A percentile compares a stretch with the other conserved stretches of the same genome.
Evolutionary conservation across 2,113 vertebrate species (phyloP).

Genomic region (Cinclus cinclus): DNA sequence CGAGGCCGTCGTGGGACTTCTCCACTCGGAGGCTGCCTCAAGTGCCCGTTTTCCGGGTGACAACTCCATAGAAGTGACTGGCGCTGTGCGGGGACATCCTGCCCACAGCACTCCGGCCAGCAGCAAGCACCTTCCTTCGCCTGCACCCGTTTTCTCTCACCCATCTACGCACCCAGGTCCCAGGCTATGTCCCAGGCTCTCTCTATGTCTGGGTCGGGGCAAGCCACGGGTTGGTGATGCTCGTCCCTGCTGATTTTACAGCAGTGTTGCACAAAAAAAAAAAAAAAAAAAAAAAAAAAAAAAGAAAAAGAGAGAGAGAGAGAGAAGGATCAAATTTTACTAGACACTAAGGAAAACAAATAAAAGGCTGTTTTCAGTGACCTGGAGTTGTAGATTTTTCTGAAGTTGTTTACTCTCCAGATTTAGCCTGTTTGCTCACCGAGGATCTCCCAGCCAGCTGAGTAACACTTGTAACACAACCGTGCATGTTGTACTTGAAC

Average conservation of each 20-base stretch:
- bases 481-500: slow-evolving; percentile 2
- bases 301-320: too few relatives aligned
- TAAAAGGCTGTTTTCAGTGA: slow-evolving; percentile 42
- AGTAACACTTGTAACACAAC: not conserved
- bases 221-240: not conserved
- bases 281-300: not conserved
- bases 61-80: not conserved
- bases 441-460: not conserved
- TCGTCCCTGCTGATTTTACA: not conserved
- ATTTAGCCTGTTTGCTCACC: slow-evolving; percentile 60
- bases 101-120: not conserved
- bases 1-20: not conserved
- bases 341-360: slow-evolving; percentile 58
- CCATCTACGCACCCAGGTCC: not conserved
- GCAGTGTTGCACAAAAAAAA: not conserved
- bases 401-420: slow-evolving; percentile 21
- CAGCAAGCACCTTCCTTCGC: not conserved
- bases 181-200: not conserved
- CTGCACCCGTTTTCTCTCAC: not conserved
- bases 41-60: not conserved
- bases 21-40: not conserved
- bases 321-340: not conserved
- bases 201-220: not conserved
- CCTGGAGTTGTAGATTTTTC: not conserved
- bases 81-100: not conserved